phyloP scores from a whole-genome alignment of 53 echinoderm and acorn worm species.

The Crossaster papposus region DNA sequence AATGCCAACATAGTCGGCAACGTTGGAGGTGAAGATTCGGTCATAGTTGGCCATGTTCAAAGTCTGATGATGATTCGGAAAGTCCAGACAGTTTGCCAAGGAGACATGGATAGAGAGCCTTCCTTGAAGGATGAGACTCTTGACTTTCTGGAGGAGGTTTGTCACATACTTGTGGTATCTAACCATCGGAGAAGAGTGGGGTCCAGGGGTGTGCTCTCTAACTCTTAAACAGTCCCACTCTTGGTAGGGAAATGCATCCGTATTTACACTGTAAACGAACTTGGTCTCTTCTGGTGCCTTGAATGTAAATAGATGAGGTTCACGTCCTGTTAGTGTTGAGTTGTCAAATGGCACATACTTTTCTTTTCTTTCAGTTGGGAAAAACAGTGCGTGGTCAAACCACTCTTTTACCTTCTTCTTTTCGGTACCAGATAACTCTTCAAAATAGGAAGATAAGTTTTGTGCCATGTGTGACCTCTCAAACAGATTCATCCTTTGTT shows the following conservation, averaged over 20 bases:
- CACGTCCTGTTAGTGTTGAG: constrained; percentile 59
- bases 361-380: constrained; percentile 12
- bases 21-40: constrained; percentile 67
- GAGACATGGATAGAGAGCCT: not conserved
- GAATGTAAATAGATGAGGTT: not conserved
- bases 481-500: constrained; percentile 20
- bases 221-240: constrained; percentile 68
- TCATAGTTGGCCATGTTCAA: constrained; percentile 41
- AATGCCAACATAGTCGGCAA: constrained; percentile 56
- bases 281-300: constrained; percentile 3
- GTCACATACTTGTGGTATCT: constrained; percentile 66
- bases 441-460: constrained; percentile 2
- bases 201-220: not conserved
- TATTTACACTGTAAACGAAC: constrained; percentile 52
- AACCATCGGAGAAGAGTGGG: constrained; percentile 36
- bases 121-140: constrained; percentile 2
- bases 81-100: constrained; percentile 35
- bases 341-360: constrained; percentile 49
- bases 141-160: constrained; percentile 34
- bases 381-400: constrained; percentile 45
- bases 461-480: not conserved
- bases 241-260: constrained; percentile 36
- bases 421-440: not conserved
- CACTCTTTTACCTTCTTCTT: constrained; percentile 6
- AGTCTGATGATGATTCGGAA: constrained; percentile 7